These are phyloP conservation scores for Phenganax stokvisi DNA, from an alignment of 92 coral and sea anemone species.

Conservation along the genomic window DNA sequence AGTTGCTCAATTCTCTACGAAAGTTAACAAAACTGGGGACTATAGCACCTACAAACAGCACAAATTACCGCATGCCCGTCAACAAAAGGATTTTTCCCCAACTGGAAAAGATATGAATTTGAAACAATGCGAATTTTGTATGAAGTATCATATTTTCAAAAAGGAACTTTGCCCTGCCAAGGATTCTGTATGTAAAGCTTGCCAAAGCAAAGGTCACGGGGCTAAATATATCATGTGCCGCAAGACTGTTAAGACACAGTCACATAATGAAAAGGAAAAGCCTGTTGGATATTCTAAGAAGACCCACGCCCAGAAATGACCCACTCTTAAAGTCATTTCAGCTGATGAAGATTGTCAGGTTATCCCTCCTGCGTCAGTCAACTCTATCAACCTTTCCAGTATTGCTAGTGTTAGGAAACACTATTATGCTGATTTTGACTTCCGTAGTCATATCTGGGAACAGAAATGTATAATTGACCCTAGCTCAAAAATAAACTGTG, in stretches of 20 bases:
- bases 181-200: conserved; percentile 6
- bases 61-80: neutral
- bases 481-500: conserved; percentile 39
- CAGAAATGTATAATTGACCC: conserved; percentile 31
- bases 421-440: conserved; percentile 31
- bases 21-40: conserved; percentile 22
- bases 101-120: neutral
- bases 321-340: conserved; percentile 17
- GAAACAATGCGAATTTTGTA: conserved; percentile 20
- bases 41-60: neutral
- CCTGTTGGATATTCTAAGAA: conserved; percentile 4
- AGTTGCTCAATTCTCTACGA: neutral
- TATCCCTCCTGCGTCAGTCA: conserved; percentile 19
- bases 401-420: conserved; percentile 26
- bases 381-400: conserved; percentile 33
- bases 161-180: conserved; percentile 34
- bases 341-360: conserved; percentile 8
- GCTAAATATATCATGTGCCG: conserved; percentile 35
- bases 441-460: conserved; percentile 33
- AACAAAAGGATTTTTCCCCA: neutral
- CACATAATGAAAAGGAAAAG: conserved; percentile 17
- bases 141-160: conserved; percentile 13
- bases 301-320: neutral
- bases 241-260: neutral
- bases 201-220: conserved; percentile 38